Percentiles rank a stretch among this genome's conserved stretches.
phyloP scores from a whole-genome alignment of 2,113 vertebrate species.

The Turdus rufiventris region DNA sequence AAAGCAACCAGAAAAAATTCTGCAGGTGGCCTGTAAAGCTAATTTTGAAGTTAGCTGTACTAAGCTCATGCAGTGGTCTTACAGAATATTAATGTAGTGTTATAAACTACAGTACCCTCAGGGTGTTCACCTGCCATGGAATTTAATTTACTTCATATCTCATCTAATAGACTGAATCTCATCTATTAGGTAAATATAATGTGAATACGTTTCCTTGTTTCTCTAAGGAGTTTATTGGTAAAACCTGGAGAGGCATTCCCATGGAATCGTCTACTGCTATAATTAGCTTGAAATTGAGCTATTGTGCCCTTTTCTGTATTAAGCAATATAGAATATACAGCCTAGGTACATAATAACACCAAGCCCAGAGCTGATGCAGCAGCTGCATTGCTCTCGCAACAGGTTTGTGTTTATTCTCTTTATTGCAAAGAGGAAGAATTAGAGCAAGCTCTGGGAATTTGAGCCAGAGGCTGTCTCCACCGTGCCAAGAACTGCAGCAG shows the following conservation, averaged over 20 bases:
- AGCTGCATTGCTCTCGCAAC: background rate
- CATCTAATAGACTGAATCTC: constrained; percentile 75
- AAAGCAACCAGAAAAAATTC: constrained; percentile 71
- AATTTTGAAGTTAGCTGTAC: constrained; percentile 75
- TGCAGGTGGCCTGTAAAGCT: constrained; percentile 78
- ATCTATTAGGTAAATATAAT: constrained; percentile 79
- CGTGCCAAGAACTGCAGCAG: background rate
- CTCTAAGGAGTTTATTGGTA: constrained; percentile 66
- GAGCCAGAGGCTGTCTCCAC: background rate
- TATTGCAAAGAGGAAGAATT: background rate
- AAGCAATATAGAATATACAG: constrained; percentile 22
- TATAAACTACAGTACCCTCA: constrained; percentile 70
- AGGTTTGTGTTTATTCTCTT: background rate
- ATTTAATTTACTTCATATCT: constrained; percentile 83
- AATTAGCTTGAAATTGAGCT: constrained; percentile 65
- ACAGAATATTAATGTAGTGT: constrained; percentile 74
- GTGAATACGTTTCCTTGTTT: constrained; percentile 71
- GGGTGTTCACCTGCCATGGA: constrained; percentile 77
- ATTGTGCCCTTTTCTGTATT: constrained; percentile 3
- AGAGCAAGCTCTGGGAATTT: background rate
- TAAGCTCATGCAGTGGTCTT: constrained; percentile 71
- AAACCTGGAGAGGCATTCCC: constrained; percentile 58
- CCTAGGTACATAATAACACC: background rate
- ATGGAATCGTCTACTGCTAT: constrained; percentile 49
- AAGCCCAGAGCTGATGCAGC: background rate